These are phyloP conservation scores for Miichthys miiuy DNA, from an alignment of 2,797 vertebrate genomes.

Conservation along the genomic window DNA sequence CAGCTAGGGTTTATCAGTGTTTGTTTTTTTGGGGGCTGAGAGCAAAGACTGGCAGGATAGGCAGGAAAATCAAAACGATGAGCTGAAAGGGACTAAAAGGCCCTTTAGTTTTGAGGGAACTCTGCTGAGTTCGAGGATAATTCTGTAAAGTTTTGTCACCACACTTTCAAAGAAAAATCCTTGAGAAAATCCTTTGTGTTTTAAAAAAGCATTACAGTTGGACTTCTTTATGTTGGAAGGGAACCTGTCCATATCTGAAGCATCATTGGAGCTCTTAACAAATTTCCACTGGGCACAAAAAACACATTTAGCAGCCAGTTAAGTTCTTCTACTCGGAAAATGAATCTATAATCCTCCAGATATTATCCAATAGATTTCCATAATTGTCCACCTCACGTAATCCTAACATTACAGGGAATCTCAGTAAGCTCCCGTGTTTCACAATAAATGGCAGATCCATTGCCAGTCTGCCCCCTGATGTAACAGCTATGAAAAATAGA, in stretches of 20 bases:
- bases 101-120: background rate
- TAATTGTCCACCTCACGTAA: slow-evolving; percentile 42
- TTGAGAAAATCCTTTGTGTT: too few species aligned
- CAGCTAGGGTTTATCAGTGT: background rate
- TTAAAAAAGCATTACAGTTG: background rate
- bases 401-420: slow-evolving; percentile 29
- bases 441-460: slow-evolving; percentile 53
- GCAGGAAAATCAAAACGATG: background rate
- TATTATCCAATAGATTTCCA: slow-evolving; percentile 50
- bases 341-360: slow-evolving; percentile 28
- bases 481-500: slow-evolving; percentile 84
- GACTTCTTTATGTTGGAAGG: background rate
- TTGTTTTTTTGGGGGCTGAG: background rate
- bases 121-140: background rate
- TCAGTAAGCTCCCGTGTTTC: slow-evolving; percentile 40
- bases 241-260: background rate
- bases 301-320: background rate
- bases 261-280: background rate
- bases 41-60: background rate
- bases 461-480: slow-evolving; percentile 61
- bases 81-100: background rate
- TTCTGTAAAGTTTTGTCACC: background rate
- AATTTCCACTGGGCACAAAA: slow-evolving; percentile 4
- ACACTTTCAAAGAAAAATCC: too few species aligned
- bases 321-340: slow-evolving; percentile 15